phyloP scores from a whole-genome alignment of 2,113 vertebrate species.

The Myocastor coypus region DNA sequence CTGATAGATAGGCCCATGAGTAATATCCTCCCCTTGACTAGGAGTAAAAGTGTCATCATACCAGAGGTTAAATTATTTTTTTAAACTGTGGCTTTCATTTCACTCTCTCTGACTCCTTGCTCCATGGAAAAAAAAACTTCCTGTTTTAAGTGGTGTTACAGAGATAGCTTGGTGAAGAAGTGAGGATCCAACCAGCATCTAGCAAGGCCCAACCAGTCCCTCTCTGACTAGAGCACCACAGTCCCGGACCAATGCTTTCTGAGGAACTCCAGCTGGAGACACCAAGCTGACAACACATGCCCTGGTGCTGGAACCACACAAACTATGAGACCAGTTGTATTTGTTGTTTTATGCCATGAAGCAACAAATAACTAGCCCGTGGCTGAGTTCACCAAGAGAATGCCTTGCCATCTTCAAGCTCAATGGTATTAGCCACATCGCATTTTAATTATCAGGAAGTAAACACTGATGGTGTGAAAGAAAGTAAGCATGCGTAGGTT shows the following conservation, averaged over 20 bases:
- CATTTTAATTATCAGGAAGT: conserved; percentile 19
- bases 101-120: background rate
- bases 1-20: background rate
- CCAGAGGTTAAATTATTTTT: background rate
- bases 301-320: background rate
- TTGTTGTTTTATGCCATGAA: conserved; percentile 21
- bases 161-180: background rate
- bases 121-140: conserved; percentile 6
- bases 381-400: conserved; percentile 17
- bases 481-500: background rate
- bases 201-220: background rate
- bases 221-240: background rate
- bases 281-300: background rate
- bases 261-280: background rate
- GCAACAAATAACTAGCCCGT: background rate
- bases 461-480: background rate
- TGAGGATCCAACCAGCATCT: background rate
- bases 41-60: background rate
- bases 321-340: background rate
- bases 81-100: conserved; percentile 31
- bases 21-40: background rate
- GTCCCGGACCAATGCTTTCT: background rate
- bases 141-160: background rate
- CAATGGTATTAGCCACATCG: background rate
- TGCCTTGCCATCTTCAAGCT: background rate